Conservation (phyloP, 2,797 vertebrate genomes). For the Hypotaenidia okinawae region DNA sequence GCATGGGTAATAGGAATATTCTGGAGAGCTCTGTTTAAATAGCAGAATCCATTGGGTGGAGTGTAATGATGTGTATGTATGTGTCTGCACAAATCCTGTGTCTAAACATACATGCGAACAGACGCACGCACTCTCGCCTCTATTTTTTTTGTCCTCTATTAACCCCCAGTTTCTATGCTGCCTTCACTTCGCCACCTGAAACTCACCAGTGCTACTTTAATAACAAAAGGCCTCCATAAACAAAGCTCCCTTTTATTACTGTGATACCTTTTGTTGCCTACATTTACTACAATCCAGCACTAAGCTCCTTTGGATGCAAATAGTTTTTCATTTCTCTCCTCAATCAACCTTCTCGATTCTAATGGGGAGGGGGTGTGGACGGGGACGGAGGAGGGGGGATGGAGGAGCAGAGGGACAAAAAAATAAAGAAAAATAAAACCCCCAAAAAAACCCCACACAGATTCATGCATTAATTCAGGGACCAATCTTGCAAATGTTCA, state of each 20-base stretch:
- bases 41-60: neutral
- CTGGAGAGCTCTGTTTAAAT: neutral
- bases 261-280: neutral
- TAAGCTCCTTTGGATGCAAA: neutral
- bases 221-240: neutral
- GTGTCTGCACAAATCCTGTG: neutral
- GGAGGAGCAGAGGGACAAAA: no score
- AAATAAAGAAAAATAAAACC: no score
- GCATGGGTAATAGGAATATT: neutral
- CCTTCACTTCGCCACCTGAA: neutral
- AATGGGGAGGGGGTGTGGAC: neutral
- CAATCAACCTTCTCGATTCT: neutral
- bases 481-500: conserved; percentile 34
- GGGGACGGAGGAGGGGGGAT: no score
- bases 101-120: neutral
- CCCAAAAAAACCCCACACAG: neutral
- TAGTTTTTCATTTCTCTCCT: conserved; percentile 16
- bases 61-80: neutral
- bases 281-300: neutral
- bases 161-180: neutral
- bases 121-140: accelerated
- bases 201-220: neutral
- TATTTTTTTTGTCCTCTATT: neutral
- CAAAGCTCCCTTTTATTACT: neutral
- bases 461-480: conserved; percentile 25